Base-by-base conservation (phyloP, 92 coral and sea anemone species). In the Porites cylindrica region DNA sequence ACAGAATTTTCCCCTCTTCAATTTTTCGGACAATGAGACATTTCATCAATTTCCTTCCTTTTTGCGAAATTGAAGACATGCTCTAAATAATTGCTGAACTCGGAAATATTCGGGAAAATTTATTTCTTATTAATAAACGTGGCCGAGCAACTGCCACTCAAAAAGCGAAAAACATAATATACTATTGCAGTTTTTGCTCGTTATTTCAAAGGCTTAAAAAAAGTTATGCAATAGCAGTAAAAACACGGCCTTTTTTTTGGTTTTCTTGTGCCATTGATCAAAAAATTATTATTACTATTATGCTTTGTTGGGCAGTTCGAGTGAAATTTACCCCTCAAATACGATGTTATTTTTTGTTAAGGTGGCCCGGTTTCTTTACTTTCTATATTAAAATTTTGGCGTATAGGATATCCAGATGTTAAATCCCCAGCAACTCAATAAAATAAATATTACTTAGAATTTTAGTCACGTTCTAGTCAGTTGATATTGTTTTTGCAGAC, bases 361-460 rank as follows among this genome's bases (percentile, higher is more conserved):
- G 19, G 51, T 52, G 53, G 26, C 75, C 12, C 76, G 76, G 73
- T 66, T 26, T 2, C 51, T 68, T 29, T 2, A 50, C 62, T 52
- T 53, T 53, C 67, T 54, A 32, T 32, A 52, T 54, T 26, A 67
- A 54, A 24, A 14, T 81, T 81, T 68, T 43, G 21, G 18, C 69
- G 21, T 52, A 13, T 18, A 5, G 12, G 51, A 51, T 9, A 32
- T 3, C 51, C 76, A 81, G 85, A 81, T 68, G 85, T 69, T 69
- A 23, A 51, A 16, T 16, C 76, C 54, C 2, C 26, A 53, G 62
- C 53, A 18, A 52, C 69, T 43, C 26, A 51, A 38, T 72, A 54
- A 59, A 38, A 14, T 2, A 62, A 17, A 10, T 56, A 10, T 56
- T 56, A 56, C 12, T 26, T 71, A 13, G 20, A 50, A 51, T 73